These are phyloP conservation scores for Spea bombifrons DNA, from an alignment of 2,113 vertebrate genomes.

Conservation along the genomic window DNA sequence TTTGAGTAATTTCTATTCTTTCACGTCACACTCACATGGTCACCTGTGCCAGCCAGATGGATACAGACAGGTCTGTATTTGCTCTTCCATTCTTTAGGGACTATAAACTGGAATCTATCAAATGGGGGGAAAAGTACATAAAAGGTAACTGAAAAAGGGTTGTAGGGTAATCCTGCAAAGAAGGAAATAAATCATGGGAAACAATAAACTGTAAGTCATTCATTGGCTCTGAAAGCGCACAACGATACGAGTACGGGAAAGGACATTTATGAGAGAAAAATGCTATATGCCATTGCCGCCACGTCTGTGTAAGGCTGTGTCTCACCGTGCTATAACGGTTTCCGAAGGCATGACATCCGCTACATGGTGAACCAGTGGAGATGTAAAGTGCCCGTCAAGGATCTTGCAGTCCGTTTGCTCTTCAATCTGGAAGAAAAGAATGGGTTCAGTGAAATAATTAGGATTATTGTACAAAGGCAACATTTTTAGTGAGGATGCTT, in stretches of 20 bases:
- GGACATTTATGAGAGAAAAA: too few relatives aligned
- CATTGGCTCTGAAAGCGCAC: too few relatives aligned
- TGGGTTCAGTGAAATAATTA: neutral
- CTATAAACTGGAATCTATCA: constrained; percentile 89
- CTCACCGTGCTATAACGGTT: constrained; percentile 85
- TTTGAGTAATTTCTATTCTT: too few relatives aligned
- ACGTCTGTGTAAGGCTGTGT: too few relatives aligned
- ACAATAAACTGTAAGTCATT: too few relatives aligned
- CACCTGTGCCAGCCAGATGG: constrained; percentile 94
- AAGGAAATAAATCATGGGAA: too few relatives aligned
- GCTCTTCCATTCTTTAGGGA: constrained; percentile 86
- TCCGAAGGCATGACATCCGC: constrained; percentile 87
- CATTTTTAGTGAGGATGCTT: neutral
- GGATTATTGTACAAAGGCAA: neutral
- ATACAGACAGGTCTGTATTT: constrained; percentile 89
- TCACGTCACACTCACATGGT: constrained; percentile 78
- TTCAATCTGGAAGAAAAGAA: constrained; percentile 71
- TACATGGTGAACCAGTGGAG: constrained; percentile 88
- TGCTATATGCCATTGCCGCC: too few relatives aligned
- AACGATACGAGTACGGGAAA: too few relatives aligned
- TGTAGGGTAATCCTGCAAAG: neutral
- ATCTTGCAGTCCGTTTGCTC: constrained; percentile 87
- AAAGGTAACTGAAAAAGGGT: neutral
- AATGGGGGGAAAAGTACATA: constrained; percentile 43
- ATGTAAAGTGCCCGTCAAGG: constrained; percentile 88